Evolutionary conservation across 2,888 invertebrate genomes (phyloP).

Genomic region (Polyommatus icarus): DNA sequence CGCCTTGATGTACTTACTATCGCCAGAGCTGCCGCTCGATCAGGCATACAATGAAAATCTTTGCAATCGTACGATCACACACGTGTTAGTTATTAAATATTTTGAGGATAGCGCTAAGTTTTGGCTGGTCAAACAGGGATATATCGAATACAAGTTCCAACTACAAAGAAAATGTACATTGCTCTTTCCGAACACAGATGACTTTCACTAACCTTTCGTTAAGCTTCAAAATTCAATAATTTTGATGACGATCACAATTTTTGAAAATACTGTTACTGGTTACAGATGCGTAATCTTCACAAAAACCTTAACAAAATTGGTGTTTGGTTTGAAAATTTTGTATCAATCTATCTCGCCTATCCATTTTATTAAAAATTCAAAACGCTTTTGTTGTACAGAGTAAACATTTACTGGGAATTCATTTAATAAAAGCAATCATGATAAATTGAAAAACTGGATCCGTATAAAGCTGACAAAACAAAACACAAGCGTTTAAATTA

Average conservation of each 20-base stretch:
- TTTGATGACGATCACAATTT: neutral
- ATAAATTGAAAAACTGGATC: constrained; percentile 19
- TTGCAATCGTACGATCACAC: no score
- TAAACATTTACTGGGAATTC: constrained; percentile 7
- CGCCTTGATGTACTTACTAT: neutral
- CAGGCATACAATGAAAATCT: neutral
- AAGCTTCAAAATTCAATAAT: neutral
- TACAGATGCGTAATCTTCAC: no score
- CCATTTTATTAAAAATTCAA: neutral
- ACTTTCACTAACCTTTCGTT: neutral
- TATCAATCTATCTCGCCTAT: neutral
- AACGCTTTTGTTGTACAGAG: neutral
- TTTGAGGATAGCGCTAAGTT: neutral
- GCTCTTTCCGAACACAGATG: no score
- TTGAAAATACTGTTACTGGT: no score
- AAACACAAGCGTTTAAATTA: constrained; percentile 11
- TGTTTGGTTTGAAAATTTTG: neutral
- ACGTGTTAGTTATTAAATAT: no score
- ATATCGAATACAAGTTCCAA: neutral
- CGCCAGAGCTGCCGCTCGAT: neutral
- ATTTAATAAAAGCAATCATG: constrained; percentile 15
- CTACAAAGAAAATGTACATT: neutral
- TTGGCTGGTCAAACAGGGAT: neutral
- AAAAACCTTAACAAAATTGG: no score
- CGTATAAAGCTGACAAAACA: constrained; percentile 15